A percentile compares a stretch with the other conserved stretches of the same genome.
phyloP scores from a whole-genome alignment of 2,888 invertebrate species.

The Chaetogeoica ovagalla region DNA sequence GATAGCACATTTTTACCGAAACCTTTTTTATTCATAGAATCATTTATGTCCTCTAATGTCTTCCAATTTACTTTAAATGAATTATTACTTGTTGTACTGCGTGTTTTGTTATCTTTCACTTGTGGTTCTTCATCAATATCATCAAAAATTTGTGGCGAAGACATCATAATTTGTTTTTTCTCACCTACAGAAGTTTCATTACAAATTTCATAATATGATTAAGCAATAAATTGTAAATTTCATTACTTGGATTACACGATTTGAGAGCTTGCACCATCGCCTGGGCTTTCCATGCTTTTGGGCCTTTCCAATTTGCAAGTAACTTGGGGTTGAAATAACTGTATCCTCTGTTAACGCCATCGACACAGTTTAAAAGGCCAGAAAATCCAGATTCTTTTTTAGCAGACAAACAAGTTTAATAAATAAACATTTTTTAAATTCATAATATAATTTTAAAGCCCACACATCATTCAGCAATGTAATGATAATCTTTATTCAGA shows the following conservation, averaged over 20 bases:
- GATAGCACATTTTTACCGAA: not conserved
- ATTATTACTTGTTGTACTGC: not conserved
- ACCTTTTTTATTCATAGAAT: not conserved
- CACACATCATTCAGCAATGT: not conserved
- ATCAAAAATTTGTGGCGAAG: not conserved
- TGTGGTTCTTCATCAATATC: not conserved
- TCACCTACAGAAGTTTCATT: not conserved
- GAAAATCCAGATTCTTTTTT: not conserved
- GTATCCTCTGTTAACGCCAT: conserved; percentile 8
- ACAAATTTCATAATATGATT: not conserved
- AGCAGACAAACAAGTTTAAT: not conserved
- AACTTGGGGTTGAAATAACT: conserved; percentile 31
- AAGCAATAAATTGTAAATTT: not conserved
- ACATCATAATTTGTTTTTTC: not conserved
- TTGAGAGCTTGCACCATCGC: conserved; percentile 17
- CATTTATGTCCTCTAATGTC: not conserved
- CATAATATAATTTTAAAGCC: not conserved
- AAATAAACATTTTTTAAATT: not conserved
- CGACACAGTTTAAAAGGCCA: conserved; percentile 22
- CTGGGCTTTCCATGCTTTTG: conserved; percentile 34
- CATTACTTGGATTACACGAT: conserved; percentile 6
- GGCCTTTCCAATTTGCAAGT: conserved; percentile 37
- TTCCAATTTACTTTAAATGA: conserved; percentile 6
- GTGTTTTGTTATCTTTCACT: not conserved
- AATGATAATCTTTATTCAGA: no score